Percentiles rank a stretch among this genome's conserved stretches.
Conservation (phyloP, 2,113 vertebrate species). For the Lynx canadensis region DNA sequence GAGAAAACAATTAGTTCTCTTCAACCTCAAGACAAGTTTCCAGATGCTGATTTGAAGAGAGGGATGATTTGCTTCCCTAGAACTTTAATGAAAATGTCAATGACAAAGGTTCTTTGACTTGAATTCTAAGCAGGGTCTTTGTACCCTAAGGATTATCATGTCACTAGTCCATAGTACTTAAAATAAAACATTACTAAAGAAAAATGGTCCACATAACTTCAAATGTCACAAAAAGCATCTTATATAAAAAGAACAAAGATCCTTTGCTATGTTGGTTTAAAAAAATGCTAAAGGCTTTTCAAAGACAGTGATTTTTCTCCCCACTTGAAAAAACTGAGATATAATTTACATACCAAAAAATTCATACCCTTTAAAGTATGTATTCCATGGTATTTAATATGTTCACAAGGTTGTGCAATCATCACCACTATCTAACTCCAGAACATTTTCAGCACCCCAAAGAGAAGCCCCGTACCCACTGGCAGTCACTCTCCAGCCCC, state of each 20-base stretch:
- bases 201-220: constrained; percentile 13
- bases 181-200: constrained; percentile 29
- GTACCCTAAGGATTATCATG: not conserved
- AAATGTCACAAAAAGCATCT: not conserved
- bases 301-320: not conserved
- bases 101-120: not conserved
- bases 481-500: too few relatives aligned
- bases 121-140: not conserved
- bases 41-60: not conserved
- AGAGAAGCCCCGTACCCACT: too few relatives aligned
- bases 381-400: not conserved
- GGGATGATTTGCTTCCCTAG: not conserved
- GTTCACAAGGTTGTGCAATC: too few relatives aligned
- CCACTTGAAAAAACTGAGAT: not conserved
- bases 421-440: too few relatives aligned
- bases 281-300: not conserved
- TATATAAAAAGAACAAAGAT: not conserved
- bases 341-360: not conserved
- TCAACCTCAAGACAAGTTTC: not conserved
- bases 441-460: too few relatives aligned
- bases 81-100: constrained; percentile 4
- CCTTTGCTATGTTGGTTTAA: not conserved
- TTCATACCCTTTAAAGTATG: not conserved
- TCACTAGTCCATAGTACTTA: not conserved
- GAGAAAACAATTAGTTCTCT: not conserved